Evolutionary conservation across 2,113 vertebrate species (phyloP).

Genomic region (Montifringilla adamsi): DNA sequence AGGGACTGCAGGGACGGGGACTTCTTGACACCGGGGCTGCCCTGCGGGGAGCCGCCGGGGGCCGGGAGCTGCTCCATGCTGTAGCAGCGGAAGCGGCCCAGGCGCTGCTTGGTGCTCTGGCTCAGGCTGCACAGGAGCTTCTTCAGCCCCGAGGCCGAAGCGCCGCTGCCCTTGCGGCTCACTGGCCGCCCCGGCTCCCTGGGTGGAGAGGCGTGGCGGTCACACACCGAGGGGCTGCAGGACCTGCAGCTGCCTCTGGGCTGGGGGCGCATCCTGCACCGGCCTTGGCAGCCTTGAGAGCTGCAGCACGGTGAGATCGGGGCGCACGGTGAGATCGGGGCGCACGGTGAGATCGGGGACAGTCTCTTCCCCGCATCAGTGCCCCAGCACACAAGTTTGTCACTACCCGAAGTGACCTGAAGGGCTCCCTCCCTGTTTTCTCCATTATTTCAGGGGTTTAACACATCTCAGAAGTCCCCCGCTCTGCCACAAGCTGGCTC

Average conservation of each 20-base stretch:
- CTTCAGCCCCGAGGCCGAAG: constrained; percentile 67
- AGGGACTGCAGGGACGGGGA: constrained; percentile 88
- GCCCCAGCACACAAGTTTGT: not conserved
- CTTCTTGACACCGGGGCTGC: constrained; percentile 75
- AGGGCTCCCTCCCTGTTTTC: not conserved
- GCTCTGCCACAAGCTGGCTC: not conserved
- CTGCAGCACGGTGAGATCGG: rapidly evolving
- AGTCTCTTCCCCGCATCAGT: rapidly evolving
- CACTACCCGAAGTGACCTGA: rapidly evolving
- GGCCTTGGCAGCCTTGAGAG: rapidly evolving
- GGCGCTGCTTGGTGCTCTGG: constrained; percentile 81
- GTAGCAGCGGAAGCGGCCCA: constrained; percentile 76
- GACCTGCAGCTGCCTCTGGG: not conserved
- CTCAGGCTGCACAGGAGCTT: constrained; percentile 80
- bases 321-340: not conserved
- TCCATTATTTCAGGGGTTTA: not conserved
- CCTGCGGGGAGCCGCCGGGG: not conserved
- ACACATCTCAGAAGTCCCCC: not conserved
- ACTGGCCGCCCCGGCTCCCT: not conserved
- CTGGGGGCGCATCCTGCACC: not conserved
- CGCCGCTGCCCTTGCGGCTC: constrained; percentile 31
- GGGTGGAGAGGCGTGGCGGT: rapidly evolving
- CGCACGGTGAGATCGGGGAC: not conserved
- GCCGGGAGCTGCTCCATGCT: constrained; percentile 82
- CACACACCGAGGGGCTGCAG: rapidly evolving